Evolutionary conservation across 2,113 vertebrate species (phyloP).

Genomic region (Calyptommatus sinebrachiatus): DNA sequence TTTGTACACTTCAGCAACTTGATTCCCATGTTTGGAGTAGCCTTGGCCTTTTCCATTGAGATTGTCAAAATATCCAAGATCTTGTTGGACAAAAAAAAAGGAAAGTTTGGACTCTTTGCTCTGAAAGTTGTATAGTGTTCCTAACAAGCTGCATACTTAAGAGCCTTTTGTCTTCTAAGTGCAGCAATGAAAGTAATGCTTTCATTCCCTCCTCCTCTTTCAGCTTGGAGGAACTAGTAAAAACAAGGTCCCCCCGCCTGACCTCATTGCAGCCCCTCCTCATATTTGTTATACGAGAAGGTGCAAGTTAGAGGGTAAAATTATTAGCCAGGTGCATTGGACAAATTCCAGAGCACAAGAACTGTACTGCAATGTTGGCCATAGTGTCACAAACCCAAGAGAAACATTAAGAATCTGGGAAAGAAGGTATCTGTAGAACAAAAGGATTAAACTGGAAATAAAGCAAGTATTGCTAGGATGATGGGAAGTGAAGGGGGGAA

Average conservation of each 20-base stretch:
- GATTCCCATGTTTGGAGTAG: background rate
- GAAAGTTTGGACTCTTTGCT: background rate
- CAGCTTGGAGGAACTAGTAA: background rate
- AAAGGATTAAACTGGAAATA: background rate
- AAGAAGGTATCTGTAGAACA: background rate
- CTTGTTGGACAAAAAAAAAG: background rate
- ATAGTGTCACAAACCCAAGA: background rate
- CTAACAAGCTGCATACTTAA: background rate
- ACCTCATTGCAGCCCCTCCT: background rate
- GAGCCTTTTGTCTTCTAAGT: background rate
- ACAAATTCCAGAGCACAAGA: background rate
- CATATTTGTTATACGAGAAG: background rate
- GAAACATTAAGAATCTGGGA: background rate
- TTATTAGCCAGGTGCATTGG: constrained; percentile 14
- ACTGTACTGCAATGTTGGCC: background rate
- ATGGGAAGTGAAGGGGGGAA: too few species aligned
- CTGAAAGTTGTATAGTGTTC: background rate
- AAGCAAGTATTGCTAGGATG: too few species aligned
- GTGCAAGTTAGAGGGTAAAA: constrained; percentile 14
- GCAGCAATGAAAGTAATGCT: background rate
- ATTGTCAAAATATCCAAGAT: background rate
- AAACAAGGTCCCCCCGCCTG: background rate
- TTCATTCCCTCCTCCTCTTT: background rate
- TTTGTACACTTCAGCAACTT: background rate
- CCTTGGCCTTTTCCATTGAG: background rate